phyloP scores from a whole-genome alignment of 2,797 vertebrate genomes.

The Paedocypris micromegethes region DNA sequence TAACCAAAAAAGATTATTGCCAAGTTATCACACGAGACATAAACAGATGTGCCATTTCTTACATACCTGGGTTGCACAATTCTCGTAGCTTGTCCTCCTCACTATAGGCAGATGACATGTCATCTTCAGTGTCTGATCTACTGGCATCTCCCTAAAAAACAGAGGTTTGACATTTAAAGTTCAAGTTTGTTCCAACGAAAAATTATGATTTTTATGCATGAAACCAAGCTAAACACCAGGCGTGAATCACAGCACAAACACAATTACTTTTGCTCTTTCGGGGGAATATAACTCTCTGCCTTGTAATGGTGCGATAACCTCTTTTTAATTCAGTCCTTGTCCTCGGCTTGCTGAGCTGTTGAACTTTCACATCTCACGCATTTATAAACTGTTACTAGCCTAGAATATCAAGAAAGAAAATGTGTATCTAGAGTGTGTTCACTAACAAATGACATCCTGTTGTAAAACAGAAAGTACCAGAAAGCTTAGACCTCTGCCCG shows the following conservation, averaged over 20 bases:
- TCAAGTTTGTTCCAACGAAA: slow-evolving; percentile 1
- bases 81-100: slow-evolving; percentile 74
- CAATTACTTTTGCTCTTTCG: slow-evolving; percentile 19
- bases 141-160: slow-evolving; percentile 73
- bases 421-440: too few relatives aligned
- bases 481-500: too few relatives aligned
- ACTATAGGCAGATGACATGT: slow-evolving; percentile 69
- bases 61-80: slow-evolving; percentile 59
- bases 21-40: slow-evolving; percentile 60
- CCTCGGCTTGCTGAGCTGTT: slow-evolving; percentile 3
- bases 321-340: not conserved
- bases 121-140: slow-evolving; percentile 76
- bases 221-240: slow-evolving; percentile 8
- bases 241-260: slow-evolving; percentile 17
- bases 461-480: too few relatives aligned
- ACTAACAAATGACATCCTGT: too few relatives aligned
- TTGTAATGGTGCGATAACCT: slow-evolving; percentile 15
- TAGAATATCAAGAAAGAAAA: not conserved
- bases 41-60: slow-evolving; percentile 15
- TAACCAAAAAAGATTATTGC: slow-evolving; percentile 55
- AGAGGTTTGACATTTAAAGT: slow-evolving; percentile 25
- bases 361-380: not conserved
- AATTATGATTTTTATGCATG: slow-evolving; percentile 1
- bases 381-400: not conserved
- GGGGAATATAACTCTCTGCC: slow-evolving; percentile 9